Base-by-base conservation (phyloP, 2,113 vertebrate genomes). In the Callipepla squamata region DNA sequence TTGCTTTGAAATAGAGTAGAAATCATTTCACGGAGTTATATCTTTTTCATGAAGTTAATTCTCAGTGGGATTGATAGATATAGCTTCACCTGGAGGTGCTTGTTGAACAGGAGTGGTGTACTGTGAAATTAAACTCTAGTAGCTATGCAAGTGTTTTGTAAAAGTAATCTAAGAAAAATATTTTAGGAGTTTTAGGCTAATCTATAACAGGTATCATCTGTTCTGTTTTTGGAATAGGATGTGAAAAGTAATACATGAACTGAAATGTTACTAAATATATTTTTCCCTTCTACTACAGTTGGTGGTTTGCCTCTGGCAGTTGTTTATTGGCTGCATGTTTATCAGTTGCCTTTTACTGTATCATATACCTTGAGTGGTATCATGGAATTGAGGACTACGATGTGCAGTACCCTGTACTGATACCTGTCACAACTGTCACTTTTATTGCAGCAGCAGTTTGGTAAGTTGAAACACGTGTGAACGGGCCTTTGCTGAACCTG, bases 281-380 rank as follows among this genome's bases (percentile, higher is more conserved):
- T 92, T 77, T 94, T 87, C 91, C 48, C 68, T 75, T 90, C 55
- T 25, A 8, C 92, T 9, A 2, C 96, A 99, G 97, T 53, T 98
- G 98, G 95, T 99, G 99, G 99, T 98, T 99, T 92, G 94, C 96
- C 50, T 94, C 96, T n/a, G 98, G 98, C 4, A 45, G 98, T 32
- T 90, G 96, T 59, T 97, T 99, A n/a, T 78, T 99, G 82, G 93
- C 94, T 2, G 40, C 97, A 5, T 98, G 98, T 85, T 72, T 99
- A 40, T 96, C 93, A 7, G 85, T 99, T 66, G 99, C 99, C 2
- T 94, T 96, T 28, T 99, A 98, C 94, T 99, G 99, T 96, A 98
- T 99, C 4, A 77, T 99, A 9, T 99, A 99, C 85, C 98, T 99
- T 76, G 99, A 99, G 69, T 99, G 99, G 98, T 98, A 98, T 48